Percentiles rank a stretch among this genome's conserved stretches.
Evolutionary conservation across 1,140 invertebrate species (phyloP).

Genomic region (Leptopilina boulardi): DNA sequence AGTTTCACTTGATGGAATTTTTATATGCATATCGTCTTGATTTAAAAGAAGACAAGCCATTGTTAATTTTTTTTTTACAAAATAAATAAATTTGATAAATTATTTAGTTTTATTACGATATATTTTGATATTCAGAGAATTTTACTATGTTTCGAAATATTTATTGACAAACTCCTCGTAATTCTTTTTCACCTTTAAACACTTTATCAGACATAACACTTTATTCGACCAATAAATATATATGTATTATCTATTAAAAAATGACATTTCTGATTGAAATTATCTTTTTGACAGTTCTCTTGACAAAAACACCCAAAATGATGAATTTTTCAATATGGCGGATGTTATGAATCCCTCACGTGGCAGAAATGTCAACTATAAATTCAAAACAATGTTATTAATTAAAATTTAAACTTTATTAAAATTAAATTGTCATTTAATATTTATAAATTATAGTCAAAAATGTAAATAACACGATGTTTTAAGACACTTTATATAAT

Average conservation of each 20-base stretch:
- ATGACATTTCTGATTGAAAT: conserved; percentile 4
- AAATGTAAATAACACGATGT: no score
- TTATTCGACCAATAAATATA: not conserved
- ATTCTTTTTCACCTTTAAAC: not conserved
- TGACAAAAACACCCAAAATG: not conserved
- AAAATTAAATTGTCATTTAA: no score
- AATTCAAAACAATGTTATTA: not conserved
- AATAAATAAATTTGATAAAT: no score
- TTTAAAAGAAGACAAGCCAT: conserved; percentile 82
- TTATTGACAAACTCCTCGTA: not conserved
- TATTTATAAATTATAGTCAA: no score
- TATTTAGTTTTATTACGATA: not conserved
- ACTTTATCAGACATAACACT: not conserved
- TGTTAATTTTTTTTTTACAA: no score
- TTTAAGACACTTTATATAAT: no score
- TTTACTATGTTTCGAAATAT: not conserved
- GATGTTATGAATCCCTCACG: not conserved
- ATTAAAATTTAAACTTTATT: no score
- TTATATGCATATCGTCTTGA: conserved; percentile 77
- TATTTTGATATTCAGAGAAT: not conserved
- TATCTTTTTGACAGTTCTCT: conserved; percentile 26
- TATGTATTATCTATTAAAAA: not conserved
- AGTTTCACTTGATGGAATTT: conserved; percentile 78
- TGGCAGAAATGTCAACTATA: not conserved
- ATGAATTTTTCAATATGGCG: not conserved